Evolutionary conservation across 2,888 invertebrate genomes (phyloP).

Genomic region (Lasioglossum calceatum): DNA sequence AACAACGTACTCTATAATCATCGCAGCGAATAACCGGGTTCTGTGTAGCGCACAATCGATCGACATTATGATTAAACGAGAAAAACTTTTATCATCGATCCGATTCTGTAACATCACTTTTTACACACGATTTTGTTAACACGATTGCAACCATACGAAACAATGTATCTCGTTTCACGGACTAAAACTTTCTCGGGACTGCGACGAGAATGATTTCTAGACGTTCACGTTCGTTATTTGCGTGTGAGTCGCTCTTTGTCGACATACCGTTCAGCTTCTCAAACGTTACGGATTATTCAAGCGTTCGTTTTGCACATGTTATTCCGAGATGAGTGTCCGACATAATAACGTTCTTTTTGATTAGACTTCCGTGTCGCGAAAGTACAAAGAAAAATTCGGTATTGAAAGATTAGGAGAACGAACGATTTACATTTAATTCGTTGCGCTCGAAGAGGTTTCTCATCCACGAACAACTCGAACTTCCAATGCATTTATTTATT

Average conservation of each 20-base stretch:
- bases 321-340: conserved; percentile 27
- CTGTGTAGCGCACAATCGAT: conserved; percentile 57
- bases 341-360: background rate
- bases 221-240: background rate
- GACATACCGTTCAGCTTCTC: conserved; percentile 17
- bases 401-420: background rate
- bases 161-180: conserved; percentile 13
- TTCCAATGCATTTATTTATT: background rate
- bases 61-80: conserved; percentile 35
- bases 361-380: background rate
- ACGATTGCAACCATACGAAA: conserved; percentile 4
- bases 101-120: conserved; percentile 43
- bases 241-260: background rate
- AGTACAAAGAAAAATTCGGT: conserved; percentile 6
- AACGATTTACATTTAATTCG: background rate
- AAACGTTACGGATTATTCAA: background rate
- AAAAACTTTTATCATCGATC: conserved; percentile 40
- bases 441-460: background rate
- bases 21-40: conserved; percentile 48
- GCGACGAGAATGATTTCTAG: conserved; percentile 21
- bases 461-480: background rate
- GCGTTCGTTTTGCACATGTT: conserved; percentile 4
- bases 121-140: conserved; percentile 32
- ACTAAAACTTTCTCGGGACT: conserved; percentile 22
- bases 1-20: conserved; percentile 47